Evolutionary conservation across 2,888 invertebrate species (phyloP), one percentile per base, ranked within the genome.

Genomic region (Crepidodera aurea): DNA sequence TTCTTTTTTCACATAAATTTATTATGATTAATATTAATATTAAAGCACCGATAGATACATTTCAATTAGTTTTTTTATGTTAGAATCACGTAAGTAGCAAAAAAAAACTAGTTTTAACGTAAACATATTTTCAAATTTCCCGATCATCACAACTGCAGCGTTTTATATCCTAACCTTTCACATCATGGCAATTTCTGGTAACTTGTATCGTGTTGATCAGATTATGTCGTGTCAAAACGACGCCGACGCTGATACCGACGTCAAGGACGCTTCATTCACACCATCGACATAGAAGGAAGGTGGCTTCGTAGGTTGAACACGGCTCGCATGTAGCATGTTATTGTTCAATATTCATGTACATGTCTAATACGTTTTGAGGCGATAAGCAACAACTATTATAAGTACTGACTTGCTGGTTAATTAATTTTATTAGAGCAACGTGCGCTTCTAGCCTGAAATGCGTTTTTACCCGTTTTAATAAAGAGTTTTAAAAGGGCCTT

Each of bases 301-400:
- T 56, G 34, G 34, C 46, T 27, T 12, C 27, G 22, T 15, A n/a
- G 27, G 15, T 48, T 34, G 19, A 57, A 57, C 57, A 57, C 39
- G 37, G 19, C 27, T 48, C 15, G 57, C 57, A 57, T 57, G 57
- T 29, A 48, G 16, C 34, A 25, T 56, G 40, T 32, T 44, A 27
- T 32, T 48, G 48, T 57, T 48, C 15, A 32, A 48, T 39, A 34
- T 57, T 57, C 57, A 57, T 57, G 57, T 57, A 48, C 39, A 57
- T 48, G 48, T 57, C n/a, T 57, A 57, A 48, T 57, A 57, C 40
- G 39, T 48, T 57, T 39, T 48, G 57, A 48, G 48, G 16, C 48
- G 57, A 57, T 57, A 57, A 57, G 57, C 48, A 57, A 39, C 48
- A 16, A 19, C 48, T 16, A 27, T 48, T 48, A 48, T 48, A 48